Conservation (phyloP, 2,888 invertebrate genomes). For the Lithodes maja region DNA sequence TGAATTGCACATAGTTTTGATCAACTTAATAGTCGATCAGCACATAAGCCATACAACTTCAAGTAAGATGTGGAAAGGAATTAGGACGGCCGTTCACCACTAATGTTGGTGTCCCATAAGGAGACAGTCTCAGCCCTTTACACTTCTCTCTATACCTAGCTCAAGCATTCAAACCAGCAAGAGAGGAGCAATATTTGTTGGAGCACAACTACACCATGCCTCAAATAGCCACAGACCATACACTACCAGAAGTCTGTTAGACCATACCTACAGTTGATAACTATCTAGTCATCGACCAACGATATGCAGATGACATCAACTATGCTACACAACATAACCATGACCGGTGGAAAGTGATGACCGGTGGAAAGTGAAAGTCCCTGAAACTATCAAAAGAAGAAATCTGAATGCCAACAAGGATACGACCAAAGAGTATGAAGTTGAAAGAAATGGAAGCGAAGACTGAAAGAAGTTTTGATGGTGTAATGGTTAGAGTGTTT, state of each 20-base stretch:
- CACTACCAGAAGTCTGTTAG: not conserved
- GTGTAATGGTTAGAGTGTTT: no score
- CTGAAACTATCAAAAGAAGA: not conserved
- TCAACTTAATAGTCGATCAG: not conserved
- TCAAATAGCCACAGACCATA: not conserved
- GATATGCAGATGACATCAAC: not conserved
- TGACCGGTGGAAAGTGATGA: not conserved
- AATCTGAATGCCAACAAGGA: no score
- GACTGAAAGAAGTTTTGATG: not conserved
- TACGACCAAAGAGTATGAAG: not conserved
- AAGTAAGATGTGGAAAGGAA: not conserved
- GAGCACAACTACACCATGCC: not conserved
- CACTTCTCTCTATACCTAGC: not conserved
- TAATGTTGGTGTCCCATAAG: not conserved
- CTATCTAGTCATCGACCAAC: not conserved
- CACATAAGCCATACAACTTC: not conserved
- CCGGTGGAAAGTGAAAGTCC: not conserved
- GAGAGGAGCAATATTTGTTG: not conserved
- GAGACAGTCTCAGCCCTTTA: not conserved
- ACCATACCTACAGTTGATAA: not conserved
- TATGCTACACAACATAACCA: not conserved
- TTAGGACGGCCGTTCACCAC: not conserved
- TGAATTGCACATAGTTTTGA: not conserved
- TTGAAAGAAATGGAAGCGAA: not conserved
- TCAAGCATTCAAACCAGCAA: not conserved